These are phyloP conservation scores for Ridgeia piscesae DNA, from an alignment of 1,140 invertebrate species.

Conservation along the genomic window DNA sequence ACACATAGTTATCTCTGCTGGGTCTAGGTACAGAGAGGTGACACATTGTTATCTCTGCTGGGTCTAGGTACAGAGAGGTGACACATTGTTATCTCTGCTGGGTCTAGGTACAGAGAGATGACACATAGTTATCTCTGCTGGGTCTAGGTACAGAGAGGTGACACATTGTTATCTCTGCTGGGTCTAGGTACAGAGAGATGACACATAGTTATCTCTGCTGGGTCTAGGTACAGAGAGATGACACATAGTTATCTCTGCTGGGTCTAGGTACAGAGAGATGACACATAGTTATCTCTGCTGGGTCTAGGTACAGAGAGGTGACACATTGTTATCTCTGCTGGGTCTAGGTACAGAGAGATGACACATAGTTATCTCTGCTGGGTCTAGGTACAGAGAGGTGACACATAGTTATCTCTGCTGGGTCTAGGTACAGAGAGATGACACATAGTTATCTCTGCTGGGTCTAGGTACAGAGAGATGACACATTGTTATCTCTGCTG, in stretches of 20 bases:
- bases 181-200: no score
- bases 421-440: no score
- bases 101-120: no score
- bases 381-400: no score
- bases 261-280: no score
- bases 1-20: not conserved
- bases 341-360: no score
- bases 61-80: no score
- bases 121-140: not conserved
- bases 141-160: no score
- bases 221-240: no score
- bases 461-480: no score
- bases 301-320: no score
- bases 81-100: not conserved
- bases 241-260: not conserved
- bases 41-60: not conserved
- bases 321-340: not conserved
- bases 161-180: not conserved
- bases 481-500: not conserved
- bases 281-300: not conserved
- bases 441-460: not conserved
- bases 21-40: no score
- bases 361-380: not conserved
- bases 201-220: not conserved
- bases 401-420: not conserved